Base-by-base conservation (phyloP, 2,113 vertebrate species). In the Neolamprologus longior region DNA sequence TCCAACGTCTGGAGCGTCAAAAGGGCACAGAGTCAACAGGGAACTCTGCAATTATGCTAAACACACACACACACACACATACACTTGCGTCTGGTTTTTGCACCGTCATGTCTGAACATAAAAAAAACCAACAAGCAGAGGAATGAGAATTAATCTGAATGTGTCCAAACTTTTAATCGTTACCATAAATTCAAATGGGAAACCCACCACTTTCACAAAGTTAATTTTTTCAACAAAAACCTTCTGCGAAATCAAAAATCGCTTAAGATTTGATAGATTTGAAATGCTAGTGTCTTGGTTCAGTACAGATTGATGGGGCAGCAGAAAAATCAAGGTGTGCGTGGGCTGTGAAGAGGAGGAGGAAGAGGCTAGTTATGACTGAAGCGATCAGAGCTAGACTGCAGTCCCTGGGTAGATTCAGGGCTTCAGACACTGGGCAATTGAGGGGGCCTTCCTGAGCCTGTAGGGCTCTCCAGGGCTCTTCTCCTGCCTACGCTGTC, bases 401-500 rank as follows among this genome's bases (percentile, higher is more conserved):
- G 12, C 61, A 88, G 47, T 92, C 90, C 86, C 88, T 28, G 68
- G 87, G 54, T 50, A 84, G 53, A 88, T 81, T 52, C 83, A 81
- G 66, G 28, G 76, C 63, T 91, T 93, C 90, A 94, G 91, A 93
- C 92, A 89, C 6, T 79, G 90, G 83, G 83, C 83, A 90, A 91
- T 93, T 86, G 88, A 90, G 85, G 85, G 63, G 92, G 87, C 90
- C 89, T 86, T 89, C 84, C 58, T 1, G 76, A 89, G 83, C 88
- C 89, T 84, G 82, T 33, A 86, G 90, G 84, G 88, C 90, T 88
- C 88, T 94, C 89, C 82, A 82, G 91, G 90, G 91, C 90, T 90
- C 89, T 45, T 87, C 57, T 57, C 12, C 89, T 86, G 88, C 93
- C 93, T 81, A 92, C 88, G 26, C 91, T 83, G 93, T 86, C 87